Evolutionary conservation across 2,113 vertebrate species (phyloP), one percentile per base, ranked within the genome.

Genomic region (Melanerpes aurifrons): DNA sequence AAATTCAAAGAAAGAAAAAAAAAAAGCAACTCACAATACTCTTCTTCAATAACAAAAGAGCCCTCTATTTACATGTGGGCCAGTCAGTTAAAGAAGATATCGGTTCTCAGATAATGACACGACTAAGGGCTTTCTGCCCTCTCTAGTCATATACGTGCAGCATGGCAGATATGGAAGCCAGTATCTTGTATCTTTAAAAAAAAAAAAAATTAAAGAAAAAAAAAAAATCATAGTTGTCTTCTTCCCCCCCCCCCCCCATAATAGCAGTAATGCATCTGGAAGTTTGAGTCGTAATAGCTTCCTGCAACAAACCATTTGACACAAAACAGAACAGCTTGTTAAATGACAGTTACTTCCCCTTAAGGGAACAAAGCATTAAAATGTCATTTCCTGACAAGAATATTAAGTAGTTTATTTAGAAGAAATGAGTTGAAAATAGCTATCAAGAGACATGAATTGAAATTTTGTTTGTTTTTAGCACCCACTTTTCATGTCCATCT

Each of bases 211-310:
- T 48, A 47, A 29, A 45, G 43, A 45, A 45, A 93, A 79, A 77
- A 54, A 86, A 29, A 86, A 26, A 83, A 64, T 79, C 74, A 96
- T 63, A 37, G 35, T 40, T 89, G n/a, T 83, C 73, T 28, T 4
- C 37, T 40, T 40, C 37, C 37, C 37, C 40, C 40, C 40, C 40
- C 40, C 40, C 40, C n/a, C n/a, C n/a, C n/a, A n/a, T n/a, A n/a
- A 97, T 97, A 98, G 97, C 97, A 97, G 94, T 96, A 97, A 98
- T 91, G 95, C 95, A 95, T 96, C 95, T 97, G 97, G 93, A 98
- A 96, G 96, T 97, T 95, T 19, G 94, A 94, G 92, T 97, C 97
- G 92, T 96, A 98, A 98, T 94, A 97, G 98, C 97, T 98, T 98
- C 98, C 97, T 98, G 97, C 95, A 96, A 98, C 96, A 97, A 96